Evolutionary conservation across 1,140 invertebrate species (phyloP).

Genomic region (Leguminivora glycinivorella): DNA sequence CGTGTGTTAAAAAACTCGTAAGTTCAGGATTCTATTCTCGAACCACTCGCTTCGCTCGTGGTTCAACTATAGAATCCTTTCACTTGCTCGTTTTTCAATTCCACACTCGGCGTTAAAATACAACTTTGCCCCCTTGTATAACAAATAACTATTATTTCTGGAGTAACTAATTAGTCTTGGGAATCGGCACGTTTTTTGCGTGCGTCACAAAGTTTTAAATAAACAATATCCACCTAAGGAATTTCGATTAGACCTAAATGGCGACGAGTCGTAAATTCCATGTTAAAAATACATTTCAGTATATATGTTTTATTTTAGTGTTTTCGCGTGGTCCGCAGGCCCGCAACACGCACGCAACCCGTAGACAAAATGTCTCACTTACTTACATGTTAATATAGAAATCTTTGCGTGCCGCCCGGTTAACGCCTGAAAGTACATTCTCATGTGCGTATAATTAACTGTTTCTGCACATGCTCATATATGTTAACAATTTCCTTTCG

Average conservation of each 20-base stretch:
- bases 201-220: neutral
- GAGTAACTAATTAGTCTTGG: too few relatives aligned
- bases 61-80: too few relatives aligned
- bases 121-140: too few relatives aligned
- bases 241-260: neutral
- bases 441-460: constrained; percentile 23
- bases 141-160: too few relatives aligned
- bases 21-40: too few relatives aligned
- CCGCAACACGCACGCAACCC: constrained; percentile 29
- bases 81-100: too few relatives aligned
- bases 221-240: neutral
- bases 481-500: constrained; percentile 35
- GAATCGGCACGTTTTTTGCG: neutral
- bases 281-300: constrained; percentile 30
- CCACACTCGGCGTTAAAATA: too few relatives aligned
- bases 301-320: neutral
- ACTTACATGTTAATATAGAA: constrained; percentile 31
- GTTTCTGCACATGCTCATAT: constrained; percentile 28
- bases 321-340: neutral
- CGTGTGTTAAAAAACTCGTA: too few relatives aligned
- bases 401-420: constrained; percentile 33
- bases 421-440: constrained; percentile 35
- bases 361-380: constrained; percentile 35
- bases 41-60: too few relatives aligned
- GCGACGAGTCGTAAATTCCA: neutral